These are phyloP conservation scores for Meloe dianella DNA, from an alignment of 2,888 invertebrate species.

Conservation along the genomic window DNA sequence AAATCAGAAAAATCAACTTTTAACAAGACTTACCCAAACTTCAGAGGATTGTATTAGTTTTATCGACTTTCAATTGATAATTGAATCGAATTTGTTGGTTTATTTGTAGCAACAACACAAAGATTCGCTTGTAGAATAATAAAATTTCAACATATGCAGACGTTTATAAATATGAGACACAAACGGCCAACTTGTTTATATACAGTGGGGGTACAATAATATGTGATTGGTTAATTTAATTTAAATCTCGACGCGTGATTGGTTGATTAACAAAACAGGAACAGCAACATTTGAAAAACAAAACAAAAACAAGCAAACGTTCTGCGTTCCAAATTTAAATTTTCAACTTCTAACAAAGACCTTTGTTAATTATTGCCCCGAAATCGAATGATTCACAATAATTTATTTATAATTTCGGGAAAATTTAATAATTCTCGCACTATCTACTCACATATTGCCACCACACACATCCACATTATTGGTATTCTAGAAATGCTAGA, in stretches of 20 bases:
- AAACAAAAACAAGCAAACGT: conserved; percentile 18
- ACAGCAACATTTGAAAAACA: not conserved
- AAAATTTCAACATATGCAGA: conserved; percentile 21
- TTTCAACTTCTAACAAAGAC: conserved; percentile 23
- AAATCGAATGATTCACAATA: not conserved
- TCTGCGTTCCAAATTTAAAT: conserved; percentile 37
- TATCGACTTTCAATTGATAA: not conserved
- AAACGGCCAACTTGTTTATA: conserved; percentile 35
- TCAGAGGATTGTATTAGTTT: not conserved
- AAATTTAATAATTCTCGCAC: too few relatives aligned
- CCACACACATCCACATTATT: too few relatives aligned
- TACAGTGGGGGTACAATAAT: conserved; percentile 26
- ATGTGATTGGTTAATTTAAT: conserved; percentile 28
- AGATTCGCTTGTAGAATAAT: conserved; percentile 12
- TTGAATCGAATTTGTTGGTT: not conserved
- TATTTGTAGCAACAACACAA: conserved; percentile 13
- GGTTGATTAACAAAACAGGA: conserved; percentile 14
- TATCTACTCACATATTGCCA: too few relatives aligned
- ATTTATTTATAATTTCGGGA: not conserved
- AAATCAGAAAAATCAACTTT: too few relatives aligned
- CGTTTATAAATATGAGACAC: conserved; percentile 39
- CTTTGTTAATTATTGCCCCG: not conserved
- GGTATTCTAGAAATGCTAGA: not conserved
- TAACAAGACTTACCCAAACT: not conserved
- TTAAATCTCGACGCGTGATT: conserved; percentile 27